Percentiles rank a stretch among this genome's conserved stretches.
These are phyloP conservation scores for Parasteatoda lunata DNA, from an alignment of 2,888 invertebrate species.

Conservation along the genomic window DNA sequence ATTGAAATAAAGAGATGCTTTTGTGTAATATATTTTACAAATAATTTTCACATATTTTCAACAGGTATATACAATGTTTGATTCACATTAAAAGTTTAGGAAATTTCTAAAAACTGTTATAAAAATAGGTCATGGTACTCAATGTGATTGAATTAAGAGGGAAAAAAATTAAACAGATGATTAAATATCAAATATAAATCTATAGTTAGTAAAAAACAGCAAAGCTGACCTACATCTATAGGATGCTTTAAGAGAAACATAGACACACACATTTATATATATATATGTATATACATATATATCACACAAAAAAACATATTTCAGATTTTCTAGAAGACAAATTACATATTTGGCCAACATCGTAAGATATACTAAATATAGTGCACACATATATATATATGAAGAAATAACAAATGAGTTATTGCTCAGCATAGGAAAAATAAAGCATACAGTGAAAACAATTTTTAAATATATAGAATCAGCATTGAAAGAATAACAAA, in stretches of 20 bases:
- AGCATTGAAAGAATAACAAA: no score
- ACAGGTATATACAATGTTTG: background rate
- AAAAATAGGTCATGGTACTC: constrained; percentile 39
- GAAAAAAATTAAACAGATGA: constrained; percentile 11
- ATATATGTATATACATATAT: background rate
- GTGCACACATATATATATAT: background rate
- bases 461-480: background rate
- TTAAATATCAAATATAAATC: constrained; percentile 33
- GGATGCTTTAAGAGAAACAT: constrained; percentile 1
- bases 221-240: constrained; percentile 17
- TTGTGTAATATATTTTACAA: no score
- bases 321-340: constrained; percentile 8
- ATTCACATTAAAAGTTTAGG: constrained; percentile 20
- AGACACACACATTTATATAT: background rate
- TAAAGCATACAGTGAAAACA: background rate
- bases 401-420: constrained; percentile 17
- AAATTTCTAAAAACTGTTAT: constrained; percentile 34
- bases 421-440: constrained; percentile 24
- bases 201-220: constrained; percentile 13
- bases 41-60: background rate
- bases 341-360: constrained; percentile 32
- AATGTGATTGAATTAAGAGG: constrained; percentile 3
- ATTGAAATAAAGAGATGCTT: no score
- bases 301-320: constrained; percentile 14
- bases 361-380: background rate